Evolutionary conservation across 1,140 invertebrate genomes (phyloP).

Genomic region (Drosophila asahinai): DNA sequence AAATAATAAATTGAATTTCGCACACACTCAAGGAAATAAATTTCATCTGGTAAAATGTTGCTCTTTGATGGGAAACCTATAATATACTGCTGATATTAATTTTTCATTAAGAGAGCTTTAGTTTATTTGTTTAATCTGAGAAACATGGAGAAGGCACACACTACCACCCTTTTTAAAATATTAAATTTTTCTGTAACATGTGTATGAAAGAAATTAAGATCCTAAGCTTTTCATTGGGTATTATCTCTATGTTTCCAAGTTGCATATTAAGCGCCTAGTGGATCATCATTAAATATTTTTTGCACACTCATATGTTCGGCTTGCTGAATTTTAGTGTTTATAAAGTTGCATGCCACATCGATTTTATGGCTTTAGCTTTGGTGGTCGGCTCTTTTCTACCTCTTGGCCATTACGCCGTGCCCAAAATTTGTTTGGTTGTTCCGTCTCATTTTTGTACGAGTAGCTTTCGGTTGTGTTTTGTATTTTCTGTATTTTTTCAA

Average conservation of each 20-base stretch:
- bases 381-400: slow-evolving; percentile 4
- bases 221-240: neutral
- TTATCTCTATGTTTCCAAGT: neutral
- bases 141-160: neutral
- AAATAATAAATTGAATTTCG: slow-evolving; percentile 31
- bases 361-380: slow-evolving; percentile 26
- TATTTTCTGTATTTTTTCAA: slow-evolving; percentile 11
- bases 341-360: slow-evolving; percentile 31
- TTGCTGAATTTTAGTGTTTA: neutral
- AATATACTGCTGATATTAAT: neutral
- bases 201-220: neutral
- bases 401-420: slow-evolving; percentile 12
- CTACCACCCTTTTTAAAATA: neutral
- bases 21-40: neutral
- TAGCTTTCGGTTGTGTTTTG: slow-evolving; percentile 10
- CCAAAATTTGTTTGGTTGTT: slow-evolving; percentile 5
- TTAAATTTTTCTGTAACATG: neutral
- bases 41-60: neutral
- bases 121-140: neutral
- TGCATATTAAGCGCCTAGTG: too few species aligned
- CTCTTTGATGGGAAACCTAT: neutral
- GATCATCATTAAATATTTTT: neutral
- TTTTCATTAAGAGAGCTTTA: neutral
- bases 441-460: neutral
- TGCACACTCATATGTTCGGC: neutral